Evolutionary conservation across 2,113 vertebrate species (phyloP), one percentile per base, ranked within the genome.

Genomic region (Merops nubicus): DNA sequence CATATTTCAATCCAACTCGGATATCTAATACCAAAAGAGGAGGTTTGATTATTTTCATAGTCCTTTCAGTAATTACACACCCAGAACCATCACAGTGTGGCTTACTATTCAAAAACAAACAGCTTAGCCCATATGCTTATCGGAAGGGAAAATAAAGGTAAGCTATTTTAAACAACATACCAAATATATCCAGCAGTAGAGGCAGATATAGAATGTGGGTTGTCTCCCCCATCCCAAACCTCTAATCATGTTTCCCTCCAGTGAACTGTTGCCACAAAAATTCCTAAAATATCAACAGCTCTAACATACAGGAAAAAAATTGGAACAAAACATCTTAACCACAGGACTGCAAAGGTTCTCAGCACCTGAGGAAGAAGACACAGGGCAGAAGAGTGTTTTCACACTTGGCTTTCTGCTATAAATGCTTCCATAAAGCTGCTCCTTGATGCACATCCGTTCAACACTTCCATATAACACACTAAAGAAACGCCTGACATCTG

Each of bases 61-160:
- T 74, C 72, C 68, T 95, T 36, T 73, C 53, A 73, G 89, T 96
- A 98, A 98, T 97, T 98, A 97, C 33, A 72, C 86, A 40, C 51
- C 36, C 53, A 89, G 75, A 95, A 87, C 42, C 45, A 91, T 91
- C 85, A 38, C 48, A 85, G 60, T 31, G 57, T 57, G 59, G 89
- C 68, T 89, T 91, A 89, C 93, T 96, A 93, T 95, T 97, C 88
- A 95, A 95, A 97, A 96, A 91, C 96, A 78, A 95, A 84, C 85
- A 96, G 91, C 69, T 95, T 23, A 73, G 36, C 50, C 94, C 93
- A 85, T 96, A 94, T 75, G 86, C 94, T 93, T 96, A 97, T 95
- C 86, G 1, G 93, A 89, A 93, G 51, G 76, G 77, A 94, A 96
- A 97, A 94, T 68, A 76, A 89, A 96, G 89, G 97, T 97, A 90